Conservation (phyloP, 2,113 vertebrate genomes). For the Telmatochromis brichardi region DNA sequence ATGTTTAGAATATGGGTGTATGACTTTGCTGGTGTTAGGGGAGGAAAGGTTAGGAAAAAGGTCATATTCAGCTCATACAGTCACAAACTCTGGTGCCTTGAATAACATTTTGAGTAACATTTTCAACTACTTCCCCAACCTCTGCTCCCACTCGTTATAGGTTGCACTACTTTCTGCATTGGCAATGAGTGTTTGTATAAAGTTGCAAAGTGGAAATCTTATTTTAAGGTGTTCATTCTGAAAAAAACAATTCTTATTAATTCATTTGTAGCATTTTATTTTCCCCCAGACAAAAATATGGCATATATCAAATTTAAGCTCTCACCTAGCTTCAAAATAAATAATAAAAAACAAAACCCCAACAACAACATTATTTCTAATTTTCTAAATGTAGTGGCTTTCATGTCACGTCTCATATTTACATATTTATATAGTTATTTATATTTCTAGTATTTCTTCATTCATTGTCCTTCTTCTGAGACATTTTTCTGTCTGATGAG, state of each 20-base stretch:
- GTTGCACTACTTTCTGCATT: background rate
- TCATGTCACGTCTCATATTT: constrained; percentile 15
- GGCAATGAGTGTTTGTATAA: background rate
- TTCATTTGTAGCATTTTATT: background rate
- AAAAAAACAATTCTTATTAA: background rate
- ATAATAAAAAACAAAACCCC: background rate
- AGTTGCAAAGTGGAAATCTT: background rate
- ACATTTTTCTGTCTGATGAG: background rate
- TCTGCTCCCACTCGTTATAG: background rate
- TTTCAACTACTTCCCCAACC: background rate
- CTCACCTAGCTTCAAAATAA: constrained; percentile 2
- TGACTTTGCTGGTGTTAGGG: background rate
- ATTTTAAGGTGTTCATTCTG: background rate
- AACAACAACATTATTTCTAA: background rate
- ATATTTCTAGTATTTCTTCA: background rate
- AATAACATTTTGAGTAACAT: background rate
- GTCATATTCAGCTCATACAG: background rate
- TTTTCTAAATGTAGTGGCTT: background rate
- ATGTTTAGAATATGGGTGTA: background rate
- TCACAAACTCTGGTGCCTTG: background rate
- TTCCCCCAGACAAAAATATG: constrained; percentile 6
- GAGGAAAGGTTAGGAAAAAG: background rate
- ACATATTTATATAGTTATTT: background rate
- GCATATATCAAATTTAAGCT: constrained; percentile 3
- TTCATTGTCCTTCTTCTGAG: background rate